phyloP scores from a whole-genome alignment of 1,140 invertebrate species.

The Eupristina koningsbergeri region DNA sequence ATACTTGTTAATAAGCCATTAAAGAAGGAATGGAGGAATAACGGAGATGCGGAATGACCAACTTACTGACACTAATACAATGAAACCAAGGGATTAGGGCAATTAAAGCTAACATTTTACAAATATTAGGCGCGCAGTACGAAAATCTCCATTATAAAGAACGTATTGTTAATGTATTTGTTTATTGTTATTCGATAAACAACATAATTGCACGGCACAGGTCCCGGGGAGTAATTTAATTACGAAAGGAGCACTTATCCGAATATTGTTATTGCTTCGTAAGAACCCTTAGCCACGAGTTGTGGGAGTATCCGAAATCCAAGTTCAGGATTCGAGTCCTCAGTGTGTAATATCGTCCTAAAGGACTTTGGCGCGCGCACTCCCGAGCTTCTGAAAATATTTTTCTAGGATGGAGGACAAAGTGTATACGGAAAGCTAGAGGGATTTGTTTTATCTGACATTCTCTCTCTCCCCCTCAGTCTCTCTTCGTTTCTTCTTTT shows the following conservation, averaged over 20 bases:
- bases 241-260: neutral
- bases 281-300: neutral
- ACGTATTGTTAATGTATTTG: neutral
- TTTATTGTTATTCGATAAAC: neutral
- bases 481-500: neutral
- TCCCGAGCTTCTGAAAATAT: conserved; percentile 24
- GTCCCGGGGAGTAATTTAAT: neutral
- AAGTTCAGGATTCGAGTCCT: neutral
- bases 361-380: neutral
- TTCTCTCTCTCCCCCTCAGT: neutral
- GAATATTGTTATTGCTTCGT: no score
- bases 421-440: neutral
- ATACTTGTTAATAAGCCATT: neutral
- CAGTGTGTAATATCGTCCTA: neutral
- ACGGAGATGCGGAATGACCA: neutral
- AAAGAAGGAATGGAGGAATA: neutral
- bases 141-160: neutral
- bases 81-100: neutral
- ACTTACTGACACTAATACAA: neutral
- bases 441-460: neutral
- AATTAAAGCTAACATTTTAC: neutral
- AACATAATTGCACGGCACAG: neutral
- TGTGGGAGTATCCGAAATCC: neutral
- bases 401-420: conserved; percentile 33
- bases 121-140: neutral